These are phyloP conservation scores for Engraulis encrasicolus DNA, from an alignment of 2,113 vertebrate genomes.

Conservation along the genomic window DNA sequence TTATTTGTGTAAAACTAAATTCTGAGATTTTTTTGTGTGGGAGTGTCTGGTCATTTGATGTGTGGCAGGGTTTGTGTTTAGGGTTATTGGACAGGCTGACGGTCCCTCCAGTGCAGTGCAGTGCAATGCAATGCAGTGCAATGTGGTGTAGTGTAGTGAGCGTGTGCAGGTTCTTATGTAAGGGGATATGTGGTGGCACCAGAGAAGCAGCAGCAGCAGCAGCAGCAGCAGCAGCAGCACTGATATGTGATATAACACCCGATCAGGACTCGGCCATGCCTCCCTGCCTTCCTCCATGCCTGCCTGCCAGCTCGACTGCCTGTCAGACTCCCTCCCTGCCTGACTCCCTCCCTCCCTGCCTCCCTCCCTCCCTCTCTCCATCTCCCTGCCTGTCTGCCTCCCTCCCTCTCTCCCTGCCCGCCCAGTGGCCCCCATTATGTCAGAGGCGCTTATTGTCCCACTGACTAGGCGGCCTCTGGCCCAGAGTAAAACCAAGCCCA, in stretches of 20 bases:
- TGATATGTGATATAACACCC: conserved; percentile 5
- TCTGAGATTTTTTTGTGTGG: no score
- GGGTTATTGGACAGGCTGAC: not conserved
- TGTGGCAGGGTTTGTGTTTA: not conserved
- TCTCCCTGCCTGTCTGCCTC: no score
- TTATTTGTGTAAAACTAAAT: no score
- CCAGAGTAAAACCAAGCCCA: not conserved
- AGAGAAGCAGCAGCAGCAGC: no score
- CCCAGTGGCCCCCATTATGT: not conserved
- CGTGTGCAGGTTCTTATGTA: not conserved
- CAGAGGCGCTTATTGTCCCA: not conserved
- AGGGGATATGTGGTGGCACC: not conserved
- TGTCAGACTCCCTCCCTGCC: no score
- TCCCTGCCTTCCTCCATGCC: no score
- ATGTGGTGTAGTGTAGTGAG: no score
- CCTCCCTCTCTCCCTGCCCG: not conserved
- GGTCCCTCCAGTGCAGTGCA: not conserved
- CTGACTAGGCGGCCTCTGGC: not conserved
- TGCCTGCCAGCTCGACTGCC: no score
- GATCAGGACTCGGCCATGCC: no score
- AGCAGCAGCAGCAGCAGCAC: not conserved
- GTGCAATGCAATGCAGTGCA: no score
- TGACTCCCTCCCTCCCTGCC: no score
- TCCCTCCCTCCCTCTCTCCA: no score
- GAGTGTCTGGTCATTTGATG: not conserved